phyloP scores from a whole-genome alignment of 2,113 vertebrate genomes.

The Pseudolaguvia tuberculata region DNA sequence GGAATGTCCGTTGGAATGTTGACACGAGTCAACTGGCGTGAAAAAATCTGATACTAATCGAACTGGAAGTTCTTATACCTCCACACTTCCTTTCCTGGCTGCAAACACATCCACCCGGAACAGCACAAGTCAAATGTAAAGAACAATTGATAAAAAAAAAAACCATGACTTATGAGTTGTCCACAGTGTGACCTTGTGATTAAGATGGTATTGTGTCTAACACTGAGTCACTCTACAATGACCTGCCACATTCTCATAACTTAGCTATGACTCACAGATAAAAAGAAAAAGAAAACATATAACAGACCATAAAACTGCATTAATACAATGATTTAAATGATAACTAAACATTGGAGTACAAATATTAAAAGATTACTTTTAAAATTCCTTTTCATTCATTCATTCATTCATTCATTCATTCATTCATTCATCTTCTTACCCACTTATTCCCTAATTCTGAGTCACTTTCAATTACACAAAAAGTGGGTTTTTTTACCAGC shows the following conservation, averaged over 20 bases:
- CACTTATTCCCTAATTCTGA: too few species aligned
- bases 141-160: background rate
- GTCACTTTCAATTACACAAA: too few species aligned
- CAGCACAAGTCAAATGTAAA: conserved; percentile 10
- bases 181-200: background rate
- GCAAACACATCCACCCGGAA: conserved; percentile 12
- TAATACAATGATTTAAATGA: background rate
- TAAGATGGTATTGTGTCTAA: background rate
- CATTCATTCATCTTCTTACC: too few species aligned
- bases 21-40: conserved; percentile 21
- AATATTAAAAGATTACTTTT: background rate
- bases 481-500: too few species aligned
- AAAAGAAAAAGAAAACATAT: background rate
- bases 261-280: background rate
- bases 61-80: conserved; percentile 43
- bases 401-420: too few species aligned
- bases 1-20: conserved; percentile 39
- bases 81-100: conserved; percentile 45
- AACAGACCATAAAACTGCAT: background rate
- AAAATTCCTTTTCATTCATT: too few species aligned
- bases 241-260: background rate
- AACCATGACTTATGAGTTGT: conserved; percentile 4
- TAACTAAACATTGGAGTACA: conserved; percentile 6
- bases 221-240: conserved; percentile 14
- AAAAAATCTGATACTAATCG: conserved; percentile 35